Evolutionary conservation across 2,113 vertebrate species (phyloP).

Genomic region (Alexandromys fortis): DNA sequence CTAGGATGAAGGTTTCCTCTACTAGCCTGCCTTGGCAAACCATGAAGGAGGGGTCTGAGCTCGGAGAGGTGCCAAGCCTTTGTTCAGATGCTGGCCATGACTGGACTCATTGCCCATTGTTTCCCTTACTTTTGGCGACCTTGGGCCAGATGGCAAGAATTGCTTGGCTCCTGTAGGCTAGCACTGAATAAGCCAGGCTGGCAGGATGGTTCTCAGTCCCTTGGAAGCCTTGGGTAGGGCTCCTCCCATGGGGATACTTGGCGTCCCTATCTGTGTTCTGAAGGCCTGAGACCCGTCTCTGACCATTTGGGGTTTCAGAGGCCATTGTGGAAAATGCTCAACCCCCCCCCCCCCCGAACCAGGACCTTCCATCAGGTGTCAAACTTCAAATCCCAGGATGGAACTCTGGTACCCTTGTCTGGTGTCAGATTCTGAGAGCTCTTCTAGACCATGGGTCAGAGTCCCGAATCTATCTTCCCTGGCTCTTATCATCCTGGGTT

Average conservation of each 20-base stretch:
- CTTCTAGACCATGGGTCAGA: background rate
- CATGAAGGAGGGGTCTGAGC: slow-evolving; percentile 84
- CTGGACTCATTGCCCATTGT: slow-evolving; percentile 74
- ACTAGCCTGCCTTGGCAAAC: slow-evolving; percentile 83
- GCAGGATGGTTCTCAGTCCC: background rate
- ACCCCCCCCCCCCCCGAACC: background rate
- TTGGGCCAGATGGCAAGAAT: slow-evolving; percentile 55
- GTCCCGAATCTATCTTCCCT: background rate
- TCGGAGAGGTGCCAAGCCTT: slow-evolving; percentile 84
- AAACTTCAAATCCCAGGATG: background rate
- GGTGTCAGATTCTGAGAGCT: background rate
- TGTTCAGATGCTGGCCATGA: slow-evolving; percentile 78
- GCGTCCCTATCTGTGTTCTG: background rate
- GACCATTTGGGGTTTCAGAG: background rate
- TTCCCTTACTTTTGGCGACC: slow-evolving; percentile 24
- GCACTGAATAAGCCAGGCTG: slow-evolving; percentile 3
- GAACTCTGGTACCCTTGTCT: too few relatives aligned
- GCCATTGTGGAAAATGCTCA: background rate
- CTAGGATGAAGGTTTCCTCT: slow-evolving; percentile 83
- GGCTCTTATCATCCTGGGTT: background rate
- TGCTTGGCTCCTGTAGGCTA: background rate
- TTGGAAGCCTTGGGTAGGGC: background rate
- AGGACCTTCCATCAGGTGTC: background rate
- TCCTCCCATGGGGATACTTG: background rate
- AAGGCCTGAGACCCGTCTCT: background rate